phyloP scores from a whole-genome alignment of 2,797 vertebrate genomes.

The Sebastes oblongus region DNA sequence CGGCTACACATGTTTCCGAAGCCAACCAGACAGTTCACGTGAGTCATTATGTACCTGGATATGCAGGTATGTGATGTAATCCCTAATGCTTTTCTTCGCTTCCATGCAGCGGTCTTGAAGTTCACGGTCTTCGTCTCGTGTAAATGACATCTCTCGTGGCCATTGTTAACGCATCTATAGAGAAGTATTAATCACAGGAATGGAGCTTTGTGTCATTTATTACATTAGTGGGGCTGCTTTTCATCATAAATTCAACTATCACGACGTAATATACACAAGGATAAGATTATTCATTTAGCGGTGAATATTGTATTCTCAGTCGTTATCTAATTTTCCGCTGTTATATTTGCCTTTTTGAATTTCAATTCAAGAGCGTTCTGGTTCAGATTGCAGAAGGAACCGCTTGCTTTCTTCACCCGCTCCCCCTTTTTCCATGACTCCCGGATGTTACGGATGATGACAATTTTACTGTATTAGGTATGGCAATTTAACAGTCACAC shows the following conservation, averaged over 20 bases:
- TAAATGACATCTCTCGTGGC: conserved; percentile 20
- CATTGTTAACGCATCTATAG: conserved; percentile 15
- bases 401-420: background rate
- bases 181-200: conserved; percentile 27
- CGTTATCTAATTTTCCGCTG: background rate
- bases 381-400: background rate
- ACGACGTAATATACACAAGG: background rate
- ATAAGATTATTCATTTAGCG: background rate
- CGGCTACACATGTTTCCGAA: background rate
- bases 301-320: background rate
- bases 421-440: background rate
- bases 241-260: conserved; percentile 2
- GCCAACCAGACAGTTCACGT: background rate
- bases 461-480: conserved; percentile 7
- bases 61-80: background rate
- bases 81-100: background rate
- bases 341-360: background rate
- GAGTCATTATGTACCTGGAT: background rate
- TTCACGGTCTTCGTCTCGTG: conserved; percentile 15
- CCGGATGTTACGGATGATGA: background rate
- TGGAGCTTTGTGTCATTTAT: conserved; percentile 37
- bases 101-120: background rate
- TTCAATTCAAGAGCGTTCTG: conserved; percentile 5
- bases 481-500: conserved; percentile 8
- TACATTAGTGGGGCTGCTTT: conserved; percentile 10